Percentiles rank a stretch among this genome's conserved stretches.
Conservation (phyloP, 1,140 invertebrate genomes). For the Drosophila arawakana region DNA sequence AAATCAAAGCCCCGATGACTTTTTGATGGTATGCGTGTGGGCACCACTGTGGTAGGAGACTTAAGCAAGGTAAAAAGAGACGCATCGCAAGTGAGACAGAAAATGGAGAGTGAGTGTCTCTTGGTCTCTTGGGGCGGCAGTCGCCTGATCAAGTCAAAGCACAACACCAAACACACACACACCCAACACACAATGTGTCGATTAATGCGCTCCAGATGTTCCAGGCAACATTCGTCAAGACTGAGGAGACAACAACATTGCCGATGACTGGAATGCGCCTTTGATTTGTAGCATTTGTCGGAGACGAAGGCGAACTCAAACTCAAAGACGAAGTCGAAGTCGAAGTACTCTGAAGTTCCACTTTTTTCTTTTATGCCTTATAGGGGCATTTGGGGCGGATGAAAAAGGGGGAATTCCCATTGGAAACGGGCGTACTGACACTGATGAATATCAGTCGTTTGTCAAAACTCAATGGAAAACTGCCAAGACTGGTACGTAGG, state of each 20-base stretch:
- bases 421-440: constrained; percentile 59
- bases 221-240: constrained; percentile 44
- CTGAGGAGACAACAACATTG: constrained; percentile 20
- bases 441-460: constrained; percentile 83
- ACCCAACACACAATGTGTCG: constrained; percentile 64
- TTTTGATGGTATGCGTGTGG: too few relatives aligned
- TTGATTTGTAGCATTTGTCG: constrained; percentile 72
- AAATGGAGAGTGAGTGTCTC: background rate
- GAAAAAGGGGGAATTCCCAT: background rate
- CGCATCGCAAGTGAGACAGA: background rate
- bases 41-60: too few relatives aligned
- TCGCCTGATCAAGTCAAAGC: constrained; percentile 67
- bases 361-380: constrained; percentile 25
- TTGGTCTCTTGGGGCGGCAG: background rate
- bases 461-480: constrained; percentile 80
- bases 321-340: constrained; percentile 38
- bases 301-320: constrained; percentile 8
- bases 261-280: constrained; percentile 72
- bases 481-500: constrained; percentile 40
- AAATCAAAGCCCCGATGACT: too few relatives aligned
- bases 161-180: background rate
- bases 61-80: too few relatives aligned
- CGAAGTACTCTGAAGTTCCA: constrained; percentile 26
- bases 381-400: constrained; percentile 32
- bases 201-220: constrained; percentile 82